These are phyloP conservation scores for Drosophila kurseongensis DNA, from an alignment of 1,140 invertebrate genomes.

Conservation along the genomic window DNA sequence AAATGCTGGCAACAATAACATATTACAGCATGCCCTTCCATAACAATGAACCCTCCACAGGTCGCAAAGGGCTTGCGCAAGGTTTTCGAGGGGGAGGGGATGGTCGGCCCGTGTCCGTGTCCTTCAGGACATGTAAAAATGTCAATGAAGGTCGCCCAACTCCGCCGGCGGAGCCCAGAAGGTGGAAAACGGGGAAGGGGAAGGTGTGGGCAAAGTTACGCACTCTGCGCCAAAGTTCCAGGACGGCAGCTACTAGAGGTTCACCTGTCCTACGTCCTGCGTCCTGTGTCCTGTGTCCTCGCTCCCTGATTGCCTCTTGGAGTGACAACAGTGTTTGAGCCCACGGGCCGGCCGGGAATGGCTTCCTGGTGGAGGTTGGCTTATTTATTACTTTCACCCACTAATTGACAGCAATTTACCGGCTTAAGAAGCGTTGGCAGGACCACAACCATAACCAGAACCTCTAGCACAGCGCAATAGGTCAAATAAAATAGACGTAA, in stretches of 20 bases:
- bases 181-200: not conserved
- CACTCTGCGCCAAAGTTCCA: slow-evolving; percentile 5
- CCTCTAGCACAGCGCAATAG: slow-evolving; percentile 4
- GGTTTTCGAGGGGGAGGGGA: not conserved
- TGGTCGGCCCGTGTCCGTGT: slow-evolving; percentile 14
- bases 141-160: slow-evolving; percentile 62
- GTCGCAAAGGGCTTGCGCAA: not conserved
- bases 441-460: slow-evolving; percentile 2
- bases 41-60: slow-evolving; percentile 47
- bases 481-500: slow-evolving; percentile 32
- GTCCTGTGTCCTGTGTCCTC: not conserved
- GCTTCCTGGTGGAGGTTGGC: slow-evolving; percentile 15
- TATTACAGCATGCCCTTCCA: slow-evolving; percentile 61
- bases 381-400: slow-evolving; percentile 72
- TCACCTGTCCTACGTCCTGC: not conserved
- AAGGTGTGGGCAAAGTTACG: slow-evolving; percentile 14
- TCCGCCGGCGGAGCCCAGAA: not conserved
- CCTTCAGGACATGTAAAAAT: slow-evolving; percentile 60
- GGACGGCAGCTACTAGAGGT: not conserved
- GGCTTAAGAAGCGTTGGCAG: slow-evolving; percentile 60
- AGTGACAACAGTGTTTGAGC: slow-evolving; percentile 11
- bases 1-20: slow-evolving; percentile 68
- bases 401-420: slow-evolving; percentile 77
- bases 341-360: not conserved
- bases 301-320: slow-evolving; percentile 17